Base-by-base conservation (phyloP, 2,888 invertebrate species). In the Cephus nigrinus region DNA sequence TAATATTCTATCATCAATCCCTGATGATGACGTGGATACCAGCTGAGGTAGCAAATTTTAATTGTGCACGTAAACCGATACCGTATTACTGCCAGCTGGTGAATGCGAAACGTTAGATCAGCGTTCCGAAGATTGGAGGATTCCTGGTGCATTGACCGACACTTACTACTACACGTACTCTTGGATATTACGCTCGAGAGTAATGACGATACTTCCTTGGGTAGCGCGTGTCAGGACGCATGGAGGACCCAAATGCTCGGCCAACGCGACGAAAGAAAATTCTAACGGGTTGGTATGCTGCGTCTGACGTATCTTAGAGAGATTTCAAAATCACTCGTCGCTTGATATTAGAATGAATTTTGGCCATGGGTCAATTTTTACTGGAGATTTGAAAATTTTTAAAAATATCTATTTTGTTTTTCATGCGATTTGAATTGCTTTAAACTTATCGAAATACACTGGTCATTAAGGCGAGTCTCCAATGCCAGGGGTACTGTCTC, bases 51-150 rank as follows among this genome's bases (percentile, higher is more conserved):
- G 55, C 55, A 55, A 9, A 15, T 55, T 55, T 55, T 55, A 55
- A 55, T 55, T 55, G 55, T 55, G 23, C 23, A 55, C 55, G 55
- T 55, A 55, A 55, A 55, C 23, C 55, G 55, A 55, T 55, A 23
- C 23, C 30, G 71, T 30, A 31, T 31, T 33, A 34, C 32, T 71
- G 71, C 71, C 71, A 71, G 71, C 71, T 71, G 71, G 31, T 71
- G 11, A 71, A 71, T 33, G 30, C 33, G 23, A 74, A 74, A 74
- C 35, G 74, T 34, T 74, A n/a, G 74, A 74, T 74, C 74, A 74
- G 74, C 74, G 30, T 74, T 74, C 35, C 23, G 35, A 74, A 74
- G 35, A 74, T 74, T 23, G 74, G 35, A 35, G 34, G 32, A 32
- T 12, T 33, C 74, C n/a, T 30, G 35, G 74, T 35, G 32, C 74